Conservation (phyloP, 2,797 vertebrate genomes). For the Bucorvus abyssinicus region DNA sequence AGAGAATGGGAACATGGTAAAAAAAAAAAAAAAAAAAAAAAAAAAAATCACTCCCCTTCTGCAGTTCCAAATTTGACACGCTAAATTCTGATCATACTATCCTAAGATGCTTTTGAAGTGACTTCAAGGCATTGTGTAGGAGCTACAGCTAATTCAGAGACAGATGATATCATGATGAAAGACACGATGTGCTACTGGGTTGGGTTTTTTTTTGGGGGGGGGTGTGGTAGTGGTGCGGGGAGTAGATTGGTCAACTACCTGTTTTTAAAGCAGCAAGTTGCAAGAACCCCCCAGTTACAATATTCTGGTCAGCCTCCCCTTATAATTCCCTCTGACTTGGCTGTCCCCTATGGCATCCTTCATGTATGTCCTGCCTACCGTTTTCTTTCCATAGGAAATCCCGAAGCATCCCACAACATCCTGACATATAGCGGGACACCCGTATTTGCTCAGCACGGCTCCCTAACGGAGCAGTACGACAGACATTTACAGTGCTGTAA, state of each 20-base stretch:
- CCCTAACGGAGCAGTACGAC: not conserved
- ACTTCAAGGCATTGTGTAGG: not conserved
- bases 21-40: too few species aligned
- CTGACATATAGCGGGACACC: not conserved
- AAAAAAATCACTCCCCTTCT: not conserved
- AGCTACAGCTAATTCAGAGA: not conserved
- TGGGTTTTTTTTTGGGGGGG: too few species aligned
- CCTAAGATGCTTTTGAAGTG: not conserved
- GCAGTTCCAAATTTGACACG: not conserved
- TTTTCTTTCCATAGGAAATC: not conserved
- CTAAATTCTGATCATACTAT: not conserved
- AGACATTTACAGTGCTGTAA: not conserved
- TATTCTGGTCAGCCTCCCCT: not conserved
- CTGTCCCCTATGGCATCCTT: not conserved
- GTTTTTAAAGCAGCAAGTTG: not conserved
- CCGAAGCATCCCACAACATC: not conserved
- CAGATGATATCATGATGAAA: not conserved
- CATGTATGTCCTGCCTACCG: not conserved
- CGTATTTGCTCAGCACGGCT: not conserved
- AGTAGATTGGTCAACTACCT: not conserved
- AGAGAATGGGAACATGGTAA: not conserved
- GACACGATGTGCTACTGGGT: not conserved
- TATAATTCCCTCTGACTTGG: not conserved
- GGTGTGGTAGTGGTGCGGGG: accelerated
- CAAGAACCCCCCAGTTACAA: not conserved